Base-by-base conservation (phyloP, 1,140 invertebrate species). In the Lucilia sericata region DNA sequence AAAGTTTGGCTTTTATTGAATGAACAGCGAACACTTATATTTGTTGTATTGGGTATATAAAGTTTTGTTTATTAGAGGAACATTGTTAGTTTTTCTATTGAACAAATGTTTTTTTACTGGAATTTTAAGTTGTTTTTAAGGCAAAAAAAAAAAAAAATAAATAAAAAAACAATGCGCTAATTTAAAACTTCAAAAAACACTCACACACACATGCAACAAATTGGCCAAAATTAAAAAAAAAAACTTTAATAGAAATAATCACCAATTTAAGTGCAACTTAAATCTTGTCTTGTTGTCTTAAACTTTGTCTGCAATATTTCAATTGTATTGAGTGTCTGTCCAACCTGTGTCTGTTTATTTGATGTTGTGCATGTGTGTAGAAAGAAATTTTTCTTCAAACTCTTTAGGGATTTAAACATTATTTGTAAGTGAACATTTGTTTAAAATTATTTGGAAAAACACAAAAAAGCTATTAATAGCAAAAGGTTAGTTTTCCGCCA, bases 401-500 rank as follows among this genome's bases (percentile, higher is more conserved):
- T 51, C 60, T 60, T 82, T 65, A 70, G 51, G 51, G 60, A 65
- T 74, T 75, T 75, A 51, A 83, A 75, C 12, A 75, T n/a, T 9
- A 74, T 80, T 70, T 5, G n/a, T 65, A 84, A n/a, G 34, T 70
- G 14, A 55, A 74, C 34, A 47, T 5, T 42, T 74, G 65, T 49
- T 51, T 36, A 21, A 49, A 74, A 83, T 10, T 47, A 19, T 49
- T 49, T 19, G 36, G 12, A 60, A 84, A 34, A 80, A 51, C 19
- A 74, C 81, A 81, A 49, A 55, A 34, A 19, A 60, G 42, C 19
- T 14, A 36, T 30, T 25, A 47, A 82, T 82, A 78, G n/a, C 76
- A 82, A 81, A 81, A 81, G 83, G 78, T 84, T 84, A 82, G 55
- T 82, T 49, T 80, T 80, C 19, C 42, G 76, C 76, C n/a, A 78